Base-by-base conservation (phyloP, 2,888 invertebrate species). In the Cheilosia scutellata region DNA sequence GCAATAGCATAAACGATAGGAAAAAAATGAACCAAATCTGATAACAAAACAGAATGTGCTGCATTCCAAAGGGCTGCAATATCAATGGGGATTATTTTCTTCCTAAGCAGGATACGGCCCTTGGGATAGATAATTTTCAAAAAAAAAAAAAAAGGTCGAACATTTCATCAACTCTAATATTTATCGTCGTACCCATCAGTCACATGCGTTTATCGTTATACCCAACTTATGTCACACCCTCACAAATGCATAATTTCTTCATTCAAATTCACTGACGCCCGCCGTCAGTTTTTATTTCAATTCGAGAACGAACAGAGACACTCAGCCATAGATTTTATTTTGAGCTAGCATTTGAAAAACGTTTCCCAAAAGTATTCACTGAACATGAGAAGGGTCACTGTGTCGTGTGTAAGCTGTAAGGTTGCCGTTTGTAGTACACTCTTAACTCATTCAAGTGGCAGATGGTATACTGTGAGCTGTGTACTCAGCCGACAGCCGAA, bases 351-450 rank as follows among this genome's bases (percentile, higher is more conserved):
- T 37, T 49, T 49, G 27, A 13, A 60, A 40, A 71, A 57, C 20
- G 55, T 44, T 47, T 33, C 47, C n/a, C 27, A 29, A 70, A 70
- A 31, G 47, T 60, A 11, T 37, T 37, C 49, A 40, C 27, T 25
- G 7, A 29, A 60, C 40, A 49, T 71, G 60, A 71, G 71, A 71
- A 71, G 71, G 71, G 71, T 71, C 71, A 71, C 71, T 49, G 40
- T 47, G 49, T 47, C 27, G 58, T 31, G 58, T 11, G 31, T 29
- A 1, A 11, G 16, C 11, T 13, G 16, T 47, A 16, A 11, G 37
- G 37, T n/a, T 11, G 13, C 13, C 27, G 37, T 3, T 4, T 40
- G 7, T 51, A n/a, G 25, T 11, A 9, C 20, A 20, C 27, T 31
- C n/a, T 42, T 29, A 71, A 49, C 42, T 27, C 42, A 62, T 51